Base-by-base conservation (phyloP, 2,797 vertebrate genomes). In the Aphelocoma californica region DNA sequence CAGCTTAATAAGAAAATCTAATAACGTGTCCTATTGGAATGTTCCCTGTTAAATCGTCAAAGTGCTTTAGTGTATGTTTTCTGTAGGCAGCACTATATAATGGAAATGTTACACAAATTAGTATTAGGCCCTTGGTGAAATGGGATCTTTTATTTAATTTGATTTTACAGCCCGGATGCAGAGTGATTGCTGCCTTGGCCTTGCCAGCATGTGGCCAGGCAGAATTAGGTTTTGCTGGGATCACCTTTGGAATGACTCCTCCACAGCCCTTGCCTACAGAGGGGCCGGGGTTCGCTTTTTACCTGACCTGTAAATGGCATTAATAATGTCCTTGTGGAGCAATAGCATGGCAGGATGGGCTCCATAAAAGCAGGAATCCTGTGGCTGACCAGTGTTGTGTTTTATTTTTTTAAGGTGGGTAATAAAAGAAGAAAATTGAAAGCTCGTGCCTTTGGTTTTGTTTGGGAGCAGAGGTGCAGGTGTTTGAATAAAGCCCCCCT, bases 51-150 rank as follows among this genome's bases (percentile, higher is more conserved):
- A 85, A 80, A 73, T 78, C 3, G 48, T 91, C 73, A 44, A 70
- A 93, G 95, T 83, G 74, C 82, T 95, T 47, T 18, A 45, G 91
- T 77, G 82, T 47, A 32, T 83, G 81, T 91, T 97, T 97, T 97
- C 92, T 91, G 72, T 81, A 97, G 96, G 96, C 94, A 96, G 93
- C 93, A 65, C 92, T 97, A 95, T 96, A 97, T 95, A 97, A 98
- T 97, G 95, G 97, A 97, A 98, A 97, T 95, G 97, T 97, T 95
- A 96, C 95, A 97, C 96, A 98, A 98, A 97, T 97, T 96, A 97
- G 90, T 96, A 97, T 93, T 88, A 95, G 97, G 86, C 97, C 94
- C 95, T 97, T 93, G 96, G 96, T 97, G 96, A 97, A 88, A 74
- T 36, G 94, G 94, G 96, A 97, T 95, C 95, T 96, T 97, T 97